phyloP scores from a whole-genome alignment of 2,888 invertebrate species.

The Pachycephus smyrnensis region DNA sequence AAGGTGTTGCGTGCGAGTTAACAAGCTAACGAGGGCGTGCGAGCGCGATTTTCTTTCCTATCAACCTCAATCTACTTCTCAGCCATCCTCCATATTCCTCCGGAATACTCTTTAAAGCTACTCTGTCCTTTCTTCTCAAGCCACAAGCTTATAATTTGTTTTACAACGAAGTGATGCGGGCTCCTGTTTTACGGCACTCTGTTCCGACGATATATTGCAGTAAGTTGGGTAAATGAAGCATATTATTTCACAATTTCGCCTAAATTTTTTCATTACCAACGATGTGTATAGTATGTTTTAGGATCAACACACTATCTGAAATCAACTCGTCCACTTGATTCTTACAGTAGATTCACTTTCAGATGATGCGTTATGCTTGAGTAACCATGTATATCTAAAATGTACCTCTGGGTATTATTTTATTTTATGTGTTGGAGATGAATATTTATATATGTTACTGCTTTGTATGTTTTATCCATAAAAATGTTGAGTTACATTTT shows the following conservation, averaged over 20 bases:
- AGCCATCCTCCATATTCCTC: slow-evolving; percentile 47
- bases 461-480: too few relatives aligned
- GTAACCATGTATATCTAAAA: not conserved
- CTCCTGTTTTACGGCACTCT: slow-evolving; percentile 41
- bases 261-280: not conserved
- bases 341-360: not conserved
- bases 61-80: slow-evolving; percentile 66
- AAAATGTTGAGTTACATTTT: not conserved
- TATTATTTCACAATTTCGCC: not conserved
- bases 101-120: slow-evolving; percentile 31
- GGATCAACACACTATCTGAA: not conserved
- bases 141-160: slow-evolving; percentile 2
- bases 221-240: not conserved
- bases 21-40: slow-evolving; percentile 67
- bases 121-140: slow-evolving; percentile 29
- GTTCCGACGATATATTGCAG: not conserved
- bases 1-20: slow-evolving; percentile 67
- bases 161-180: slow-evolving; percentile 7
- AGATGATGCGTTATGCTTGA: not conserved
- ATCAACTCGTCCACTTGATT: not conserved
- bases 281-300: too few relatives aligned
- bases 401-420: slow-evolving; percentile 18
- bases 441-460: slow-evolving; percentile 11
- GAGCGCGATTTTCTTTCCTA: slow-evolving; percentile 67
- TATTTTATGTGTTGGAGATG: slow-evolving; percentile 14